Conservation (phyloP, 2,113 vertebrate genomes). For the Tyrannus savana region DNA sequence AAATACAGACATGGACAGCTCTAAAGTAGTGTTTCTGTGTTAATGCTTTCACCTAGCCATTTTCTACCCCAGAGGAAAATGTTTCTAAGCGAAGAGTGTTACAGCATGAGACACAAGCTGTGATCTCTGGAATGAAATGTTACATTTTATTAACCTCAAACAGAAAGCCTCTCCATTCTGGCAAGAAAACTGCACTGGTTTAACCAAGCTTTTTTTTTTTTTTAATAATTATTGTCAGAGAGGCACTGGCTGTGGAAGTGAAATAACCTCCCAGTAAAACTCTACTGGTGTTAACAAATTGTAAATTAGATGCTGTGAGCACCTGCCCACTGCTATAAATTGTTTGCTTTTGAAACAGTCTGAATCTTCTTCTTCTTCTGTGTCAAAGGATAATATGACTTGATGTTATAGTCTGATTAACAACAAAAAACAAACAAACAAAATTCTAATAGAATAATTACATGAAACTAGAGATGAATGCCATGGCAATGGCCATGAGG, state of each 20-base stretch:
- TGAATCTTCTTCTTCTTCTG: neutral
- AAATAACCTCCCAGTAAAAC: conserved; percentile 3
- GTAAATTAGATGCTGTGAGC: conserved; percentile 11
- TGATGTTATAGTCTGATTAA: neutral
- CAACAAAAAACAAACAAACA: neutral
- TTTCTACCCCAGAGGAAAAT: conserved; percentile 39
- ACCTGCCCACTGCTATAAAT: neutral
- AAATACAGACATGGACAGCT: neutral
- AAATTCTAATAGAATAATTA: neutral
- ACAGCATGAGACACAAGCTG: conserved; percentile 50
- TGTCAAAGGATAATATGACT: neutral
- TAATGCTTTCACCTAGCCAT: neutral
- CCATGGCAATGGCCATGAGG: neutral
- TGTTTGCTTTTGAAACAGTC: neutral
- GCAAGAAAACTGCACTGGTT: neutral
- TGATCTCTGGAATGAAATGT: conserved; percentile 5
- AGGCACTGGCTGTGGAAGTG: neutral
- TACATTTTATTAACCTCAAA: conserved; percentile 64
- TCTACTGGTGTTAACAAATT: neutral
- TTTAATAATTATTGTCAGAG: conserved; percentile 27
- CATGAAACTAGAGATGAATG: neutral
- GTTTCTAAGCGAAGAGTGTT: conserved; percentile 17
- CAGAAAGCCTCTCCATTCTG: neutral
- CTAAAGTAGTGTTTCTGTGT: neutral
- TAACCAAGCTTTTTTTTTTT: neutral